Evolutionary conservation across 2,113 vertebrate species (phyloP), one percentile per base, ranked within the genome.

Genomic region (Toxostoma redivivum): DNA sequence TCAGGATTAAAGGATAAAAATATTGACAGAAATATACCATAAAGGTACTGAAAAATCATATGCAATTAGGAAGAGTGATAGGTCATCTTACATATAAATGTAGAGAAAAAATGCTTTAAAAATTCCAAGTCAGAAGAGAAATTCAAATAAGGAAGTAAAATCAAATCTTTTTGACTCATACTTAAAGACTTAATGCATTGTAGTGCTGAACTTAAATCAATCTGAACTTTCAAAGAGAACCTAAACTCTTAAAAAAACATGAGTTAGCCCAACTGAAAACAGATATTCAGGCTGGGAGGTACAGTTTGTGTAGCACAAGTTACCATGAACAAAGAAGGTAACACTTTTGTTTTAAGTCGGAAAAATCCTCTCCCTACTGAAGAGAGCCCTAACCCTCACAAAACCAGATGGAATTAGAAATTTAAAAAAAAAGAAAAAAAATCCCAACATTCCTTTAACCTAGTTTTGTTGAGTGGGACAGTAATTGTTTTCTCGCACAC

Each of bases 351-450:
- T 73, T 27, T 19, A 67, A 67, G 8, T 3, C 45, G 28, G 27
- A 90, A 85, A 79, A 85, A 51, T 54, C 15, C 60, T 25, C 14
- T 45, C 44, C 15, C 15, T 38, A 19, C 5, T 50, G 4, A 56
- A 65, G 24, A 20, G 7, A 40, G 5, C 4, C 4, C 2, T 17
- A 37, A 15, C 4, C 2, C 12, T 12, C 12, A 15, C 19, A 7
- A 33, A 62, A 38, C 1, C 28, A 47, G 6, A 37, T 2, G 5
- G 17, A 85, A 80, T 33, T 30, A 53, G 8, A 44, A 18, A 35
- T 30, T 35, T 13, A 42, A 50, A 9, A 58, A 42, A 50, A 9
- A 62, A 6, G 14, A 35, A 7, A 15, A 47, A 38, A 47, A 16
- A 1, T 17, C 12, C n/a, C 37, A 66, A 35, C 15, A 38, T 50